Evolutionary conservation across 2,113 vertebrate species (phyloP), one percentile per base, ranked within the genome.

Genomic region (Calidris pygmaea): DNA sequence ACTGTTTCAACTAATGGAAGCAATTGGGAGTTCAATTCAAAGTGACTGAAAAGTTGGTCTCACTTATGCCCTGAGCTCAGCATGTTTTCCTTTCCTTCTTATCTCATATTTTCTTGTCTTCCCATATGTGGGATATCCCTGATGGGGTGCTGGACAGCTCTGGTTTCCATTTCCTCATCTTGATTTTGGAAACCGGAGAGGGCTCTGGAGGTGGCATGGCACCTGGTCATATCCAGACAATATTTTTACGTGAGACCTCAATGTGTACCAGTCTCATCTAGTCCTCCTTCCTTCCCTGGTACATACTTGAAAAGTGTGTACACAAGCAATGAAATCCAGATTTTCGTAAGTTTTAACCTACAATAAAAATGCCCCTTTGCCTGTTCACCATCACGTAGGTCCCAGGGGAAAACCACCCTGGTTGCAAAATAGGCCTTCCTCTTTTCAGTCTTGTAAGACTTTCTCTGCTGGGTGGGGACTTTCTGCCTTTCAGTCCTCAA

Each of bases 391-490:
- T 53, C 41, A 48, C 27, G 8, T 41, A 62, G 15, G 14, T 23
- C 59, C 58, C 27, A 34, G 20, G 62, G 30, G 35, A 24, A 90
- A 95, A 95, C 48, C 41, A 90, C 48, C 10, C 43, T 30, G 60
- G 35, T 82, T 96, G 80, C 82, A 93, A 94, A 96, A 92, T 2
- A 85, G 34, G 4, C 23, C 47, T 96, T 97, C 79, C 80, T 94
- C 60, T 93, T 96, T 73, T 60, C 62, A 88, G 60, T 80, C 89
- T 63, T 56, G 24, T 63, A 85, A 89, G 78, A 55, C 45, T 85
- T 96, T 93, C 59, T 55, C 53, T 96, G 27, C 72, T 84, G 82
- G 65, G 65, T 78, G 94, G 91, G 56, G 86, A 74, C 68, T 95
- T 96, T 91, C 58, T 92, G 86, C 50, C 19, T 85, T 75, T 90